phyloP scores from a whole-genome alignment of 2,797 vertebrate species.

The Denticeps clupeoides region DNA sequence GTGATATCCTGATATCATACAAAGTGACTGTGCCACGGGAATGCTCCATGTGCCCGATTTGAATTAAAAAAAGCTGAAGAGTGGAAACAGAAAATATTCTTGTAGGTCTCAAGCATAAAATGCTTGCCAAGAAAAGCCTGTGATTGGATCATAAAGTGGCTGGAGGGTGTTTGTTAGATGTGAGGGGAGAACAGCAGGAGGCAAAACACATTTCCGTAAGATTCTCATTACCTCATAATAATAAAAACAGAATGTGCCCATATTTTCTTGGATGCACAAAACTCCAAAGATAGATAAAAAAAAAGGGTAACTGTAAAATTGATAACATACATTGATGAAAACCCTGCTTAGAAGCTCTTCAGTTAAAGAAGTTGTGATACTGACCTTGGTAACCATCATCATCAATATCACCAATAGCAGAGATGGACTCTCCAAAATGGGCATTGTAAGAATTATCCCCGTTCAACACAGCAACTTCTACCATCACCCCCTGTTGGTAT shows the following conservation, averaged over 20 bases:
- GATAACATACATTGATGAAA: neutral
- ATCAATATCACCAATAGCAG: conserved; percentile 80
- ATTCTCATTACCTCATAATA: conserved; percentile 16
- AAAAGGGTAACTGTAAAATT: too few species aligned
- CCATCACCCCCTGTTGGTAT: conserved; percentile 72
- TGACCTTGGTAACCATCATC: conserved; percentile 90
- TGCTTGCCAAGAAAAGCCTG: conserved; percentile 27
- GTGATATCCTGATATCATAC: neutral
- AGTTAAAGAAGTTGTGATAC: too few species aligned
- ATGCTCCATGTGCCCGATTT: neutral
- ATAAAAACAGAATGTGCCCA: conserved; percentile 26
- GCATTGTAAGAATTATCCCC: conserved; percentile 82
- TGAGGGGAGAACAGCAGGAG: conserved; percentile 6
- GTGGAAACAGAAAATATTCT: neutral
- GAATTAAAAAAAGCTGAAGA: neutral
- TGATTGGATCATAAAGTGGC: conserved; percentile 19
- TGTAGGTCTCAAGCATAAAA: conserved; percentile 13
- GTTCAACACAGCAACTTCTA: conserved; percentile 63
- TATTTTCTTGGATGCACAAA: neutral
- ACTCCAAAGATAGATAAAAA: too few species aligned
- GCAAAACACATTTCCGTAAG: conserved; percentile 20
- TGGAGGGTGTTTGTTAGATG: conserved; percentile 21
- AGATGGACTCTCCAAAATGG: conserved; percentile 89
- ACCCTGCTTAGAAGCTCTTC: too few species aligned
- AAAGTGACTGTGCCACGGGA: conserved; percentile 29